Conservation (phyloP, 2,113 vertebrate genomes). For the Saccopteryx bilineata region DNA sequence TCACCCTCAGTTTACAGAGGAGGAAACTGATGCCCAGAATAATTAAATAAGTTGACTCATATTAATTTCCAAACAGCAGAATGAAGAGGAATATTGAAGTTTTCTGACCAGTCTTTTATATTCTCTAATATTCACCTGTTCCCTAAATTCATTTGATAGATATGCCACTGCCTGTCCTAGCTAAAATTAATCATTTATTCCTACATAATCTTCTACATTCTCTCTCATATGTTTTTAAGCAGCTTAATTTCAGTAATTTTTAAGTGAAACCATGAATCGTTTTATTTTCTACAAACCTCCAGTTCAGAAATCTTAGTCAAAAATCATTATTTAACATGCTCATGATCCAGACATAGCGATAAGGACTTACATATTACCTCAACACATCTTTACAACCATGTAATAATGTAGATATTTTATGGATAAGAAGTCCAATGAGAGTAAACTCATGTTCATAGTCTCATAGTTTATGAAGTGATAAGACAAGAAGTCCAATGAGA, state of each 20-base stretch:
- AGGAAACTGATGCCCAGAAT: slow-evolving; percentile 16
- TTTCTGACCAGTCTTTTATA: neutral
- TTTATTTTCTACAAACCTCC: neutral
- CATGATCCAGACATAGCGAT: neutral
- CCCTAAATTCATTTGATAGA: neutral
- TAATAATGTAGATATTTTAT: neutral
- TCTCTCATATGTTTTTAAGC: neutral
- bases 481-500: neutral
- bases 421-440: neutral
- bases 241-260: neutral
- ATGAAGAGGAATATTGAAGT: too few species aligned
- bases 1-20: neutral
- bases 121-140: neutral
- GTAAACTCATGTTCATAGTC: neutral
- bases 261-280: neutral
- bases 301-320: neutral
- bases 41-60: neutral
- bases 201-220: neutral
- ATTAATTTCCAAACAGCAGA: neutral
- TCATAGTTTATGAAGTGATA: neutral
- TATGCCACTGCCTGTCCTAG: rapidly evolving
- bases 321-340: neutral
- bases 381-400: neutral
- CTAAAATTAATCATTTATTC: neutral
- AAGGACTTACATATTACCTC: neutral